A percentile compares a stretch with the other conserved stretches of the same genome.
phyloP scores from a whole-genome alignment of 2,888 invertebrate species.

The Drosophila ezoana region DNA sequence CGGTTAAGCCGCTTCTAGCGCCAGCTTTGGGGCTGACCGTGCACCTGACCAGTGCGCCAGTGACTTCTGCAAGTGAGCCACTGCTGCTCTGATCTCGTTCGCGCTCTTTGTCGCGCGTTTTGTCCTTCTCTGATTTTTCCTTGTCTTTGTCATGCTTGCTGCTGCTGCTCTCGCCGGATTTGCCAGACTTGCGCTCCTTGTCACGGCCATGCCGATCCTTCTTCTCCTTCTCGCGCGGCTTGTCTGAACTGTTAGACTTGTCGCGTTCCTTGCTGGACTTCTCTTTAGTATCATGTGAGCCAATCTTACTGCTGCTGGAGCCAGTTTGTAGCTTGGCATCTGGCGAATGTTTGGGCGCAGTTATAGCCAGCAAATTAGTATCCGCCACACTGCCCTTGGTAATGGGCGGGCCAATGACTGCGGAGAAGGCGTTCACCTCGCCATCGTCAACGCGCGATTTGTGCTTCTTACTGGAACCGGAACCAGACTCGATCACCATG shows the following conservation, averaged over 20 bases:
- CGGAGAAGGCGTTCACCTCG: conserved; percentile 89
- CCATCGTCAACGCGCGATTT: conserved; percentile 87
- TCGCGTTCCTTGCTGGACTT: conserved; percentile 82
- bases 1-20: conserved; percentile 47
- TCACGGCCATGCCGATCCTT: conserved; percentile 87
- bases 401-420: conserved; percentile 93
- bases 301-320: conserved; percentile 42
- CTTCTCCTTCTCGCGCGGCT: conserved; percentile 86
- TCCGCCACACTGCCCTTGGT: conserved; percentile 88
- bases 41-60: conserved; percentile 50
- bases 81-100: conserved; percentile 83
- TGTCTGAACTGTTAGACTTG: conserved; percentile 71
- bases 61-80: conserved; percentile 23
- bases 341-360: conserved; percentile 85
- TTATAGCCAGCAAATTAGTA: conserved; percentile 47
- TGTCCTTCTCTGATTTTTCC: conserved; percentile 85
- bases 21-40: conserved; percentile 68
- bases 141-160: conserved; percentile 85
- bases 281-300: conserved; percentile 76
- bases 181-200: conserved; percentile 85
- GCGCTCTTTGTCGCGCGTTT: conserved; percentile 86
- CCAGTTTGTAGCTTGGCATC: conserved; percentile 58
- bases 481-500: conserved; percentile 40
- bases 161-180: conserved; percentile 82
- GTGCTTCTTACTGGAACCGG: conserved; percentile 86